Conservation (phyloP, 2,797 vertebrate genomes). For the Borostomias antarcticus region DNA sequence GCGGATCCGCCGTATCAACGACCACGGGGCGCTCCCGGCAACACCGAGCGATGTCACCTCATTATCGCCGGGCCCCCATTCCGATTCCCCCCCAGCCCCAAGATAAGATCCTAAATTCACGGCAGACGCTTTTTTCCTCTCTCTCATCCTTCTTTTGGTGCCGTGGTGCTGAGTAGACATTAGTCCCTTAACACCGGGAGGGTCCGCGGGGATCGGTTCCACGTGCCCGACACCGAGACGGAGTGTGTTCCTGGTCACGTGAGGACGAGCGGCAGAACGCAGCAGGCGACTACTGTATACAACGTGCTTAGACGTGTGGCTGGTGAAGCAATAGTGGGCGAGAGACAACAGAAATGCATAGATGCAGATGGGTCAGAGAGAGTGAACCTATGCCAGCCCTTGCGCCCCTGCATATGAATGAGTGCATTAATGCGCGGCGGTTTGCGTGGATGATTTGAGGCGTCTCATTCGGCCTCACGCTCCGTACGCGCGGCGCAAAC, state of each 20-base stretch:
- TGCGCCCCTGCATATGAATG: not conserved
- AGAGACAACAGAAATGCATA: not conserved
- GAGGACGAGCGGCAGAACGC: too few species aligned
- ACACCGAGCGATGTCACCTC: not conserved
- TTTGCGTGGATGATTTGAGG: not conserved
- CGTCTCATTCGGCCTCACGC: constrained; percentile 1
- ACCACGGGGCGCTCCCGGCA: not conserved
- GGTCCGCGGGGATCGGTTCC: not conserved
- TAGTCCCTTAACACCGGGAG: not conserved
- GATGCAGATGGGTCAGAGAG: too few species aligned
- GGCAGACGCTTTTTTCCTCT: not conserved
- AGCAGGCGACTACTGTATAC: too few species aligned
- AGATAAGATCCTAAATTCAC: not conserved
- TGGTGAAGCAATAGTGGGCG: too few species aligned
- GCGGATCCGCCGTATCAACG: not conserved
- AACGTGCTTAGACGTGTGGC: too few species aligned
- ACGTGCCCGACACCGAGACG: too few species aligned
- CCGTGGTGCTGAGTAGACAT: not conserved
- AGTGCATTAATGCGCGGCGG: not conserved
- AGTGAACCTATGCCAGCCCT: not conserved
- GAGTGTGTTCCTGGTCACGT: too few species aligned
- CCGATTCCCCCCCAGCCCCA: not conserved
- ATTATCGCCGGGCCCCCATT: not conserved
- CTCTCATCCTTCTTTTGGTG: not conserved
- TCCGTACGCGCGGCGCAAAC: too few species aligned